These are phyloP conservation scores for Diarsia rubi DNA, from an alignment of 2,888 invertebrate species.

Conservation along the genomic window DNA sequence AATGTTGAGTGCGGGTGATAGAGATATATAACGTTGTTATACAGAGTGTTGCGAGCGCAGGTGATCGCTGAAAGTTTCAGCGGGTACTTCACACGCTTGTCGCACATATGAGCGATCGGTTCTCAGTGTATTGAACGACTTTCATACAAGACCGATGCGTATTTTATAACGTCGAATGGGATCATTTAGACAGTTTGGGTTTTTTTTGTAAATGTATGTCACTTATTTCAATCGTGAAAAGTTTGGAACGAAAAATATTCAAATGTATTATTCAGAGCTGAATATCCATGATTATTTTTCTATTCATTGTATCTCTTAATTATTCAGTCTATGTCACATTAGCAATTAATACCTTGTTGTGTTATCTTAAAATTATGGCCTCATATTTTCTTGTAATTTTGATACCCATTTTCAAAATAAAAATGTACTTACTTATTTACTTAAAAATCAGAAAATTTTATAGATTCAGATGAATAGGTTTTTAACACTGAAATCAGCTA, in stretches of 20 bases:
- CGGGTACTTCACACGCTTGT: slow-evolving; percentile 41
- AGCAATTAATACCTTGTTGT: too few relatives aligned
- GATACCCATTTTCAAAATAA: too few relatives aligned
- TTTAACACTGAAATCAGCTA: background rate
- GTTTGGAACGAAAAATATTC: too few relatives aligned
- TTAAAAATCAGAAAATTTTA: background rate
- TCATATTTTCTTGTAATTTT: too few relatives aligned
- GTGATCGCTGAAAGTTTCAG: slow-evolving; percentile 51
- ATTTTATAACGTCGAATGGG: background rate
- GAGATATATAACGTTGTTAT: slow-evolving; percentile 13
- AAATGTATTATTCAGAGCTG: background rate
- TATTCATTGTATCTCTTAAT: too few relatives aligned
- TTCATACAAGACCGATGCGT: slow-evolving; percentile 16
- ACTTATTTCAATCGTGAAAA: background rate
- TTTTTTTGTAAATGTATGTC: background rate
- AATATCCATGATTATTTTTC: background rate
- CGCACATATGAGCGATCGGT: slow-evolving; percentile 42
- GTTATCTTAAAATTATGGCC: too few relatives aligned
- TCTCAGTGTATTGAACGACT: slow-evolving; percentile 38
- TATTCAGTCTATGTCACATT: too few relatives aligned
- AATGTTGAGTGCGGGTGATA: slow-evolving; percentile 1
- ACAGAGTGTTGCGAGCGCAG: slow-evolving; percentile 32
- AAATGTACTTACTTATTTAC: too few relatives aligned
- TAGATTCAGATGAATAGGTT: background rate
- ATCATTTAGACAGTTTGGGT: background rate